A percentile compares a stretch with the other conserved stretches of the same genome.
Evolutionary conservation across 2,797 vertebrate genomes (phyloP).

Genomic region (Falco berigora): DNA sequence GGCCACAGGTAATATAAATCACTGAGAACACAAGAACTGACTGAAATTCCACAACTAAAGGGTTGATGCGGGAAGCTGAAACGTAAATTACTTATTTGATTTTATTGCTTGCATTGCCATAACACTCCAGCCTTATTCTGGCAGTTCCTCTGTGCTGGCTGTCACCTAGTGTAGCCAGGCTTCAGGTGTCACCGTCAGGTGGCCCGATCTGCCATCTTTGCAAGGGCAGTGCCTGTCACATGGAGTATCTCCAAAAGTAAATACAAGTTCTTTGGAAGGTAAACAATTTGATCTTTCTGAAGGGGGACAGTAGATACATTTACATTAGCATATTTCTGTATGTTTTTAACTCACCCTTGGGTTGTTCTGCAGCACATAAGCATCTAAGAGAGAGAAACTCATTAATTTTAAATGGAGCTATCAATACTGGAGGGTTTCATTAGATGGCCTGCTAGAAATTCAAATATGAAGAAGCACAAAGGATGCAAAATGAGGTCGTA

Average conservation of each 20-base stretch:
- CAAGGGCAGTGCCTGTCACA: no score
- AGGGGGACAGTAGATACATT: neutral
- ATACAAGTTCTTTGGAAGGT: neutral
- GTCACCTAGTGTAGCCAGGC: neutral
- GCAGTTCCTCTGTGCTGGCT: neutral
- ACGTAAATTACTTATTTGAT: neutral
- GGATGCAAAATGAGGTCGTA: neutral
- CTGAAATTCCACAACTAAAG: neutral
- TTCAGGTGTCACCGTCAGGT: neutral
- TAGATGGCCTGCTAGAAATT: neutral
- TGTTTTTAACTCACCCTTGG: neutral
- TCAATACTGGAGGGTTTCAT: neutral
- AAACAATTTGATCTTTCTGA: neutral
- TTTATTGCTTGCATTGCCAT: neutral
- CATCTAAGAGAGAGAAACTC: neutral
- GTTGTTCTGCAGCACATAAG: neutral
- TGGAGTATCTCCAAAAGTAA: neutral
- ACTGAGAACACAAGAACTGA: neutral
- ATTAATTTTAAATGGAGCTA: neutral
- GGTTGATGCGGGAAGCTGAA: neutral
- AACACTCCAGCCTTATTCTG: neutral
- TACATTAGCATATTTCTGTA: neutral
- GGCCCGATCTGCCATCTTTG: accelerated
- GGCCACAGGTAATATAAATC: neutral
- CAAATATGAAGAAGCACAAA: neutral